Percentiles rank a stretch among this genome's conserved stretches.
Evolutionary conservation across 2,113 vertebrate genomes (phyloP).

Genomic region (Vulpes vulpes): DNA sequence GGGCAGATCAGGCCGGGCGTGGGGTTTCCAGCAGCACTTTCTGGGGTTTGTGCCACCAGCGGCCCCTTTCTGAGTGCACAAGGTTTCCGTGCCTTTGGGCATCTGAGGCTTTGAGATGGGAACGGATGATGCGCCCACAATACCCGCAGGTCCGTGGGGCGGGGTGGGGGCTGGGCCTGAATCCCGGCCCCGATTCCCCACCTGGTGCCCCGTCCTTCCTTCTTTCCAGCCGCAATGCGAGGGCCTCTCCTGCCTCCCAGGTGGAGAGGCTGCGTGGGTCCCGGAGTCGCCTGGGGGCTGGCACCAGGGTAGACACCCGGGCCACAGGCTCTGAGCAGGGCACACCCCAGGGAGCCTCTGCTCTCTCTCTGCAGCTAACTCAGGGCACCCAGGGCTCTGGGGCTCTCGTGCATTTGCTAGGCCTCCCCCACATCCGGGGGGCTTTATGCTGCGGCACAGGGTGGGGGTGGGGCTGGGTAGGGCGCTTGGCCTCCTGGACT

Average conservation of each 20-base stretch:
- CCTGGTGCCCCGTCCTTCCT: rapidly evolving
- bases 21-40: rapidly evolving
- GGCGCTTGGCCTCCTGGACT: too few species aligned
- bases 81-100: not conserved
- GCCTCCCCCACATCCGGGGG: too few species aligned
- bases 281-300: not conserved
- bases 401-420: too few species aligned
- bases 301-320: rapidly evolving
- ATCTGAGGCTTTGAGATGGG: not conserved
- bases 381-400: too few species aligned
- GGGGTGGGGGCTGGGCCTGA: rapidly evolving
- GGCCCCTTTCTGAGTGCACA: not conserved
- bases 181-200: rapidly evolving
- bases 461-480: too few species aligned
- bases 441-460: too few species aligned
- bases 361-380: too few species aligned
- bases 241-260: rapidly evolving
- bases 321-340: not conserved
- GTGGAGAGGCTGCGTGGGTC: not conserved
- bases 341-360: rapidly evolving
- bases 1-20: rapidly evolving
- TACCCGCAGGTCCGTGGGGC: rapidly evolving
- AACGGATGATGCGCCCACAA: too few species aligned
- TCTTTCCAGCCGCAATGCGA: not conserved
- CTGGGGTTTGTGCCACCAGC: not conserved